Percentiles rank a stretch among this genome's conserved stretches.
Evolutionary conservation across 2,888 invertebrate genomes (phyloP).

Genomic region (Alcis repandata): DNA sequence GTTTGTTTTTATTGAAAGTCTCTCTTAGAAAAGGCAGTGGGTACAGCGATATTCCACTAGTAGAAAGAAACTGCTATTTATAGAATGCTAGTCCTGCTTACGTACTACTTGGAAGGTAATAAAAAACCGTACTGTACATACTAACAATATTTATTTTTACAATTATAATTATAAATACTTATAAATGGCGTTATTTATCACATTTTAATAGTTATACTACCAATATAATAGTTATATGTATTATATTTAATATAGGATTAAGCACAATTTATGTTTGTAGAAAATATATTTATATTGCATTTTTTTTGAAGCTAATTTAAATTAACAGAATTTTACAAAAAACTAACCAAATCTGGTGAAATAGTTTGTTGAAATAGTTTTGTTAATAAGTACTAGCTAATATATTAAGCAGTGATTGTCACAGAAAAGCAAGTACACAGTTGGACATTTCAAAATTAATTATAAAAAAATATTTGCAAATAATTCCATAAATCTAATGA

Average conservation of each 20-base stretch:
- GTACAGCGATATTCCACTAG: no score
- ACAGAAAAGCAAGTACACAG: no score
- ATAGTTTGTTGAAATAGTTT: no score
- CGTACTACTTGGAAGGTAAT: background rate
- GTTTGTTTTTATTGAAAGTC: no score
- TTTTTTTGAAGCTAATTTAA: background rate
- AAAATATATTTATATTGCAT: background rate
- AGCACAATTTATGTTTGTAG: slow-evolving; percentile 4
- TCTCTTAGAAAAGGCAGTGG: no score
- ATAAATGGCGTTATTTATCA: slow-evolving; percentile 80
- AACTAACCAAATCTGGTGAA: no score
- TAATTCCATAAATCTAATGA: background rate
- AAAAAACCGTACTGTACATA: slow-evolving; percentile 2
- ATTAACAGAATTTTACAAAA: background rate
- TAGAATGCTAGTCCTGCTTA: background rate
- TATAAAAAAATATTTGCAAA: no score
- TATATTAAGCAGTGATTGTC: no score
- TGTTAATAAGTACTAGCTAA: no score
- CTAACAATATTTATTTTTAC: slow-evolving; percentile 51
- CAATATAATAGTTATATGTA: slow-evolving; percentile 6
- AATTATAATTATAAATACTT: slow-evolving; percentile 69
- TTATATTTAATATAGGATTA: slow-evolving; percentile 14
- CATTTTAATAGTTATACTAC: slow-evolving; percentile 60
- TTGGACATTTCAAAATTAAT: no score
- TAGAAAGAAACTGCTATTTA: no score